These are phyloP conservation scores for Papilio gigon DNA, from an alignment of 2,888 invertebrate species.

Conservation along the genomic window DNA sequence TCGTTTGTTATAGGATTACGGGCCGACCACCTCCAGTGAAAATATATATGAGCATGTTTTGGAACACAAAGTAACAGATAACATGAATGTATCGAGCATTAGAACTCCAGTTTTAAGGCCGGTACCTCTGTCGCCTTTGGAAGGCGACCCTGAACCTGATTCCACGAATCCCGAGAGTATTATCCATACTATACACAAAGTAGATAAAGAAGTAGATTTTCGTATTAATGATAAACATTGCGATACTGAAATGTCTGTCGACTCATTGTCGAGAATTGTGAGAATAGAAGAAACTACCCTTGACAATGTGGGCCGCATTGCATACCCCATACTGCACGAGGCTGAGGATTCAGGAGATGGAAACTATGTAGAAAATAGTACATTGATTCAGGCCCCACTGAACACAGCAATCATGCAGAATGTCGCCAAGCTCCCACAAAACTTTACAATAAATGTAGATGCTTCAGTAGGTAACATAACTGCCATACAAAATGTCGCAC, in stretches of 20 bases:
- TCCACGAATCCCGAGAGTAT: conserved; percentile 77
- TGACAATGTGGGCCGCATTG: conserved; percentile 69
- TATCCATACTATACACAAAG: conserved; percentile 68
- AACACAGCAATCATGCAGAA: conserved; percentile 77
- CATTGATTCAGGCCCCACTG: conserved; percentile 72
- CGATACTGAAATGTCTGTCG: conserved; percentile 72
- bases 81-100: conserved; percentile 75
- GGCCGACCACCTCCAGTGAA: conserved; percentile 82
- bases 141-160: conserved; percentile 75
- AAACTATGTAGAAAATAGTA: conserved; percentile 72
- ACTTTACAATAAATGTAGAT: conserved; percentile 79
- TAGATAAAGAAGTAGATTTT: conserved; percentile 73
- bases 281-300: conserved; percentile 71
- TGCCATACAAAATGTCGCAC: conserved; percentile 76
- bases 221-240: conserved; percentile 70
- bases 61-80: conserved; percentile 77
- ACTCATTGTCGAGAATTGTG: conserved; percentile 72
- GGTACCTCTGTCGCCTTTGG: conserved; percentile 67
- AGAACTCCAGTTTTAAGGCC: conserved; percentile 76
- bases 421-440: conserved; percentile 76
- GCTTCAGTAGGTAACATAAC: conserved; percentile 75
- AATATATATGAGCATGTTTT: conserved; percentile 74
- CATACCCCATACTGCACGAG: conserved; percentile 74
- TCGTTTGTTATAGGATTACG: conserved; percentile 76
- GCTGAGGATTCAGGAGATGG: conserved; percentile 70